Evolutionary conservation across 2,888 invertebrate genomes (phyloP), one percentile per base, ranked within the genome.

Genomic region (Chalcosyrphus nemorum): DNA sequence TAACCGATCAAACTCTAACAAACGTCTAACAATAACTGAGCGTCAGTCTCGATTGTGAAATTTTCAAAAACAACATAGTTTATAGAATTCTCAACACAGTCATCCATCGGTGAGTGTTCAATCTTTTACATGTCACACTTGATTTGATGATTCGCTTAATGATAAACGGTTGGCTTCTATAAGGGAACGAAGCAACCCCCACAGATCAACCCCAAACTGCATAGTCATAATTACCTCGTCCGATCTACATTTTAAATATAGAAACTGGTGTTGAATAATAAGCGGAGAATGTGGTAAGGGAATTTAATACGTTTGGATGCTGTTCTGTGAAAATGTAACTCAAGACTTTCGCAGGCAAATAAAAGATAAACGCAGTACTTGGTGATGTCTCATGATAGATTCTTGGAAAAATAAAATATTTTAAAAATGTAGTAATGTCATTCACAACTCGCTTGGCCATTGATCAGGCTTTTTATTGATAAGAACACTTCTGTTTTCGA

Each of bases 151-250:
- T 77, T 77, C 45, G 38, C 38, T 76, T 71, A 38, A 66, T 68
- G 65, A 81, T 81, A 76, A 81, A 59, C 65, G 52, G 35, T 76
- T 71, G 41, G n/a, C 38, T 43, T 81, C 43, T 76, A 71, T 54
- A 11, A 35, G 21, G 72, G 43, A 52, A 27, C 52, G 24, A 56
- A 65, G 29, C 43, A 43, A 27, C 50, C 50, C n/a, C 43, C 32
- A 63, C 47, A 56, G 45, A 17, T 27, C 38, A 32, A 32, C 50
- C 50, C 76, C 66, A 6, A 50, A 57, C 17, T 45, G 29, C 71
- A 45, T 66, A 13, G 35, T 43, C 15, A 59, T 38, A 38, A 13
- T 21, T 9, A 27, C 50, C 75, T 72, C 9, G 41, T 54, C 11
- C 59, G 29, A 61, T 82, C 66, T 13, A 66, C 11, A 47, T 72